Evolutionary conservation across 2,888 invertebrate species (phyloP).

Genomic region (Aromia moschata): DNA sequence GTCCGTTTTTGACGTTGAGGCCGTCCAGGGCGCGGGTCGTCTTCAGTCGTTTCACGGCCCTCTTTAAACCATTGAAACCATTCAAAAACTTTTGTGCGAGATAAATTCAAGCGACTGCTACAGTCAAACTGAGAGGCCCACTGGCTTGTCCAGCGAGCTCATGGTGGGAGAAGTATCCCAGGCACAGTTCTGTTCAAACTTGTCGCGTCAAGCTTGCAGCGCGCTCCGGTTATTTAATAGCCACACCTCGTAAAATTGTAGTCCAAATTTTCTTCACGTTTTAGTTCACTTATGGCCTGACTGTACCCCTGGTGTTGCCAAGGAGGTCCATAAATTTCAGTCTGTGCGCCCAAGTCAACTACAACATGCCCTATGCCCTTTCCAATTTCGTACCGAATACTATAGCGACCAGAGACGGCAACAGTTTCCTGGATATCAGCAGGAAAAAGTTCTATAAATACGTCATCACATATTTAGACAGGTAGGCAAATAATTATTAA

Average conservation of each 20-base stretch:
- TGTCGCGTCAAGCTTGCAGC: too few species aligned
- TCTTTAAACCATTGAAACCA: too few species aligned
- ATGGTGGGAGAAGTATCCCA: too few species aligned
- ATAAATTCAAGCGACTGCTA: too few species aligned
- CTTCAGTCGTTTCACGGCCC: too few species aligned
- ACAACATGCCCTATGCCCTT: constrained; percentile 51
- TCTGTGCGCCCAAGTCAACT: constrained; percentile 52
- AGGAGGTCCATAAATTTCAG: constrained; percentile 54
- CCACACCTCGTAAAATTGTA: too few species aligned
- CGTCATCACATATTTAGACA: constrained; percentile 48
- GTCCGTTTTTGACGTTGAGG: too few species aligned
- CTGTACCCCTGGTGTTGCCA: constrained; percentile 54
- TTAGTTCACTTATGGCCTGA: constrained; percentile 54
- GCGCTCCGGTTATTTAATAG: background rate
- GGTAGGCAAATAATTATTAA: constrained; percentile 42
- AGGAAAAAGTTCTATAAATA: constrained; percentile 54
- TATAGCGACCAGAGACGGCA: constrained; percentile 46
- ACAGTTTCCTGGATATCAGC: constrained; percentile 48
- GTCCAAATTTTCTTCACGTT: constrained; percentile 23
- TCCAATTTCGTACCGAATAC: constrained; percentile 47
- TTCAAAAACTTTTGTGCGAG: too few species aligned
- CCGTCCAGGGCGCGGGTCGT: too few species aligned
- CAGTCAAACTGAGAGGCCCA: too few species aligned
- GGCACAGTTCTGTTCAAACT: too few species aligned
- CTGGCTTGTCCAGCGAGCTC: too few species aligned